These are phyloP conservation scores for Oncorhynchus kisutch DNA, from an alignment of 2,113 vertebrate species.

Conservation along the genomic window DNA sequence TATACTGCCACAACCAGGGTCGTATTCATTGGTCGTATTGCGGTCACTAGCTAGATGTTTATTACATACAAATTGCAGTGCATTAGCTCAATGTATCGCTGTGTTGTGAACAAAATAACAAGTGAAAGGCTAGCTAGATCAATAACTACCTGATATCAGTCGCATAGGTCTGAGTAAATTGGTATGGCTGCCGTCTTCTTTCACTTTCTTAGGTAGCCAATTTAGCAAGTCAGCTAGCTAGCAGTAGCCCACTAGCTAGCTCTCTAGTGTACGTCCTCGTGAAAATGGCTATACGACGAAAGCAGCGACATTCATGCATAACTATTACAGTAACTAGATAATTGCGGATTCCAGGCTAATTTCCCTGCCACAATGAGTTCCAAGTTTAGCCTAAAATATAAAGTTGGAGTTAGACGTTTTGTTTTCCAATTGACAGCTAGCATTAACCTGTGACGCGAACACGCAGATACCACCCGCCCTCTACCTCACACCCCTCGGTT, in stretches of 20 bases:
- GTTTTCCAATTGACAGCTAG: slow-evolving; percentile 69
- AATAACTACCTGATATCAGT: slow-evolving; percentile 66
- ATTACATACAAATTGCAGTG: not conserved
- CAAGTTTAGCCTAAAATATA: not conserved
- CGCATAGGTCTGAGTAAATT: slow-evolving; percentile 66
- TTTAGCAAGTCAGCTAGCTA: slow-evolving; percentile 60
- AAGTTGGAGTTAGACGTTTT: slow-evolving; percentile 42
- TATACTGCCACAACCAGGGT: slow-evolving; percentile 13
- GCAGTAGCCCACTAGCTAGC: slow-evolving; percentile 35
- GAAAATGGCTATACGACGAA: slow-evolving; percentile 17
- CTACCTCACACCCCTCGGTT: slow-evolving; percentile 47
- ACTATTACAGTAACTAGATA: slow-evolving; percentile 2
- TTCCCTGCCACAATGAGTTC: not conserved
- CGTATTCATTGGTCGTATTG: slow-evolving; percentile 14
- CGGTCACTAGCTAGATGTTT: slow-evolving; percentile 14
- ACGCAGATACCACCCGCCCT: slow-evolving; percentile 33
- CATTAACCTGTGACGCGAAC: slow-evolving; percentile 56
- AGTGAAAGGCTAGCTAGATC: not conserved
- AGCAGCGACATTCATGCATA: not conserved
- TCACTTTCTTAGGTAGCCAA: slow-evolving; percentile 68
- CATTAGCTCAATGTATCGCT: not conserved
- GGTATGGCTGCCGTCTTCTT: slow-evolving; percentile 54
- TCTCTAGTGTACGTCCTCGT: slow-evolving; percentile 23
- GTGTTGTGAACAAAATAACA: not conserved
- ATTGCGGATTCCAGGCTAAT: not conserved